Base-by-base conservation (phyloP, 2,797 vertebrate species). In the Haliaeetus vocifer region DNA sequence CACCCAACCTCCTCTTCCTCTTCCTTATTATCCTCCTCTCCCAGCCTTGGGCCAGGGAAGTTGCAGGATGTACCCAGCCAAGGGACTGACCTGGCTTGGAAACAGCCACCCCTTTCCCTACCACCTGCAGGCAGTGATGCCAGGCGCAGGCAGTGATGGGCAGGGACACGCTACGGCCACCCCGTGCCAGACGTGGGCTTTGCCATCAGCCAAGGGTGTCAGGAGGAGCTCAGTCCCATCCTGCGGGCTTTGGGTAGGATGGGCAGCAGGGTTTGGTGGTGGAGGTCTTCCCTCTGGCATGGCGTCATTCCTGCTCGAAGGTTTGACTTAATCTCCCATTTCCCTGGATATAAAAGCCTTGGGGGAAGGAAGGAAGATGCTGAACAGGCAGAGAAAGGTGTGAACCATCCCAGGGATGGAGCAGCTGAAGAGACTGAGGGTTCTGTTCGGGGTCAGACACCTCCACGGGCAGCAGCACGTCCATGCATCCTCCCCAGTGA, bases 171-270 rank as follows among this genome's bases (percentile, higher is more conserved):
- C 62, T 31, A 8, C 0, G 6, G 53, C 29, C 68, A 25, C 52
- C 44, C 21, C 3, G 2, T 13, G 33, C 52, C 68, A 50, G 75
- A 26, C 7, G 21, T 14, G 38, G 33, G 52, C 45, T 66, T 52
- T 66, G 61, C 45, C 11, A 3, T 38, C 45, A 52, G 44, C 37
- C 52, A 14, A 50, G 37, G 76, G 47, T 1, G 1, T 33, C 5
- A 15, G 77, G 45, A 61, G 53, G 31, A 75, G 31, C 79, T 47
- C 0, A 4, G 25, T 26, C n/a, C 55, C 7, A 4, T 49, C 38
- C 62, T 6, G 1, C 1, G 0, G 7, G 31, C 17, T 23, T 29
- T 47, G 62, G 33, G 49, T 22, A 16, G 49, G 63, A 15, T 3
- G 31, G 35, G 35, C 37, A 50, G 58, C 50, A 61, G 50, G 56